phyloP scores from a whole-genome alignment of 1,140 invertebrate species.

The Druon quercuslanigerum region DNA sequence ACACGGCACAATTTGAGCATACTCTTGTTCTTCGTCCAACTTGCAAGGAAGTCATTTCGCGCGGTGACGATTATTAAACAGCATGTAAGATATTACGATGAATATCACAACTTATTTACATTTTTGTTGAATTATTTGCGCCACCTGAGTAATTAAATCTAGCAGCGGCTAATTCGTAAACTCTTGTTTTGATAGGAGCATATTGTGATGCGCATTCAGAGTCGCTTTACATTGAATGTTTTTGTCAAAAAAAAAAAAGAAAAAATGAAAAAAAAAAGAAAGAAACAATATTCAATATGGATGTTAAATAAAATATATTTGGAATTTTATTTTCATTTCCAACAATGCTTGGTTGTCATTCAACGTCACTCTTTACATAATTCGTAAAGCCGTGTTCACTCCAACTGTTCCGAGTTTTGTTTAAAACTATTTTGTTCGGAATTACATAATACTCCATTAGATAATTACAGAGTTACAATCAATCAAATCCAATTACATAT shows the following conservation, averaged over 20 bases:
- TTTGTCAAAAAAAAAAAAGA: too few relatives aligned
- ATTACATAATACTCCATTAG: too few relatives aligned
- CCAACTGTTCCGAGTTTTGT: too few relatives aligned
- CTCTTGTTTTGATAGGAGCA: background rate
- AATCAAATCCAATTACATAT: too few relatives aligned
- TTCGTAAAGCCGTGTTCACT: too few relatives aligned
- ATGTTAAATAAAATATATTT: slow-evolving; percentile 63
- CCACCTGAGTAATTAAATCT: background rate
- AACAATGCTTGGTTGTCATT: slow-evolving; percentile 1
- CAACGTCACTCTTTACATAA: background rate
- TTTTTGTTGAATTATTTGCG: slow-evolving; percentile 14
- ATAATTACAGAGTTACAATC: too few relatives aligned
- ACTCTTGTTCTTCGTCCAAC: slow-evolving; percentile 98
- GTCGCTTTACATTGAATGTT: background rate
- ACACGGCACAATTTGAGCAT: slow-evolving; percentile 99
- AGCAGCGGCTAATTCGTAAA: background rate
- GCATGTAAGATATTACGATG: slow-evolving; percentile 15
- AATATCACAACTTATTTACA: slow-evolving; percentile 35
- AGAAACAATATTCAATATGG: slow-evolving; percentile 27
- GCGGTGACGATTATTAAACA: slow-evolving; percentile 95
- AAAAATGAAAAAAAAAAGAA: too few relatives aligned
- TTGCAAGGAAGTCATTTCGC: slow-evolving; percentile 98
- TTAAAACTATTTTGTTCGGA: too few relatives aligned
- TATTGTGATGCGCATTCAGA: too few relatives aligned
- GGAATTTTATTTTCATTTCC: slow-evolving; percentile 48